These are phyloP conservation scores for Dipodomys spectabilis DNA, from an alignment of 2,113 vertebrate genomes.

Conservation along the genomic window DNA sequence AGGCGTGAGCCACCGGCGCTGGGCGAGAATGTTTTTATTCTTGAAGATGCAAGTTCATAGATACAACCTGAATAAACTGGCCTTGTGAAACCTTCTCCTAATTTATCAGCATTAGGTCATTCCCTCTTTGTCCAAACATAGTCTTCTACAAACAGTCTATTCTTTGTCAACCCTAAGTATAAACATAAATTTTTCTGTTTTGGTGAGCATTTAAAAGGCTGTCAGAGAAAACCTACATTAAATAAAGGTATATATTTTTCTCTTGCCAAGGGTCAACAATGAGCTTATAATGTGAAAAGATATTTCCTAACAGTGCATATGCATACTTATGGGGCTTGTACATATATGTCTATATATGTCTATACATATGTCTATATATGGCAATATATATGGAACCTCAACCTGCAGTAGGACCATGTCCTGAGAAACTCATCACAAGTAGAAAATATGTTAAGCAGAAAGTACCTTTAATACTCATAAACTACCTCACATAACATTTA, in stretches of 20 bases:
- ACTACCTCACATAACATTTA: neutral
- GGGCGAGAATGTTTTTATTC: neutral
- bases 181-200: neutral
- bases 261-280: neutral
- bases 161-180: neutral
- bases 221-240: neutral
- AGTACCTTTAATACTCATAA: neutral
- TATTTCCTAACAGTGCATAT: neutral
- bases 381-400: neutral
- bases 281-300: neutral
- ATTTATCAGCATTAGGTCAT: neutral
- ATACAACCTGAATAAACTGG: neutral
- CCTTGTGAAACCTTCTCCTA: neutral
- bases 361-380: no score
- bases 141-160: no score
- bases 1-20: no score
- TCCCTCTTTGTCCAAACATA: no score
- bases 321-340: neutral
- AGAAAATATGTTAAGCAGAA: neutral
- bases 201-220: neutral
- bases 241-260: neutral
- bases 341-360: neutral
- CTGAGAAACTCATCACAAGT: neutral
- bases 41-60: neutral
- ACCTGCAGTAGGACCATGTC: no score